phyloP scores from a whole-genome alignment of 2,888 invertebrate species.

The Aproaerema taeniolella region DNA sequence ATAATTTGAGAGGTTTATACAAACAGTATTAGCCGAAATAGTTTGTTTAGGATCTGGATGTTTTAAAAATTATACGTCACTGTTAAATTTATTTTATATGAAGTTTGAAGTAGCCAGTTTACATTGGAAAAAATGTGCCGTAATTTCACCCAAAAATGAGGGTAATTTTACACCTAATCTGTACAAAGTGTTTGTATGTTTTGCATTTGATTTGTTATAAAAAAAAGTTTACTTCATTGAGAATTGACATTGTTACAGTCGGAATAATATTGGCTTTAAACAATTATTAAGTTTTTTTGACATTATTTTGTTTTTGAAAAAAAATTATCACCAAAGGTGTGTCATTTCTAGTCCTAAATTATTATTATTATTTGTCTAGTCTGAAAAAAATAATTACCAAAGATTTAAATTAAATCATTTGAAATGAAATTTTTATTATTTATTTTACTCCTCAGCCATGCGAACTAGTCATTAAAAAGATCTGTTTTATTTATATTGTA shows the following conservation, averaged over 20 bases:
- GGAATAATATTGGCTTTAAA: no score
- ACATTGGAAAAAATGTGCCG: not conserved
- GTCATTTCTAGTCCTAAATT: conserved; percentile 39
- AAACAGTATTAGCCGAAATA: no score
- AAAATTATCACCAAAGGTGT: conserved; percentile 37
- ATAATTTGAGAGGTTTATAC: no score
- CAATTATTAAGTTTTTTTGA: not conserved
- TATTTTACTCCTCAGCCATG: conserved; percentile 34
- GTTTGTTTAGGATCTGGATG: no score
- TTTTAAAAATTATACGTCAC: no score
- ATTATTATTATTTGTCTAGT: conserved; percentile 45
- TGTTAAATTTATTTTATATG: no score
- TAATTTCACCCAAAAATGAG: no score
- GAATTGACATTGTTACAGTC: no score
- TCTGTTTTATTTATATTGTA: no score
- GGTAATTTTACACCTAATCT: not conserved
- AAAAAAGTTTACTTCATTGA: no score
- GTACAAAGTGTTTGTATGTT: not conserved
- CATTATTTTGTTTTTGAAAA: not conserved
- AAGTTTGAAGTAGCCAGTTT: not conserved
- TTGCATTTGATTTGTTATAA: not conserved
- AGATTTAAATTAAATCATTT: conserved; percentile 42
- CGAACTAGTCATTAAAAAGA: conserved; percentile 57
- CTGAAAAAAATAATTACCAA: conserved; percentile 40
- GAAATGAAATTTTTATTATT: conserved; percentile 14